Conservation (phyloP, 37 sponge, comb jelly and placozoan species). For the Beroe forskalii region DNA sequence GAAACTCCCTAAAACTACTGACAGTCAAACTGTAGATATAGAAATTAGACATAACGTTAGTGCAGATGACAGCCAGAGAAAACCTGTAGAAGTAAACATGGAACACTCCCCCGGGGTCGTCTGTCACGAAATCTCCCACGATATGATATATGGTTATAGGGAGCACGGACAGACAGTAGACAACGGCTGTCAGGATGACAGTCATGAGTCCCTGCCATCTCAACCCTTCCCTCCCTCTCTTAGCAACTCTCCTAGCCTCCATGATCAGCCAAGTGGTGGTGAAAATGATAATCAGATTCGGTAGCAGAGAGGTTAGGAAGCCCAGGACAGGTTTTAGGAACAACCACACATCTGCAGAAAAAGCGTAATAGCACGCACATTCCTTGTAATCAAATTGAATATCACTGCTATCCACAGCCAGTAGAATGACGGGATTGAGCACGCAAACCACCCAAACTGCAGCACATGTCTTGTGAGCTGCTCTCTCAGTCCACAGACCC, state of each 20-base stretch:
- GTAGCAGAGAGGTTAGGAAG: background rate
- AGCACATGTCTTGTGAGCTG: background rate
- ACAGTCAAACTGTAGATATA: background rate
- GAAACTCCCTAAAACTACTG: background rate
- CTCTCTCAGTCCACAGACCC: background rate
- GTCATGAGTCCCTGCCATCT: conserved; percentile 7
- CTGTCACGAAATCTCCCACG: background rate
- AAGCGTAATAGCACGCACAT: background rate
- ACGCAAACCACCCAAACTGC: background rate
- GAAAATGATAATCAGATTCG: background rate
- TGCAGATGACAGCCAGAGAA: background rate
- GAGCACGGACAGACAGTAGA: background rate
- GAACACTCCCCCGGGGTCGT: background rate
- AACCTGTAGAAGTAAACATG: background rate
- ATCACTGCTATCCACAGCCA: background rate
- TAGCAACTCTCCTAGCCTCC: background rate
- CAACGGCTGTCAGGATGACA: background rate
- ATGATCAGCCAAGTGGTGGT: background rate
- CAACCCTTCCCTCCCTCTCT: background rate
- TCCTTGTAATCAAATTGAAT: background rate
- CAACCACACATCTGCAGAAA: background rate
- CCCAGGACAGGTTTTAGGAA: background rate
- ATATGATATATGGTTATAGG: background rate
- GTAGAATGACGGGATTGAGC: background rate
- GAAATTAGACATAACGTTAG: background rate